Base-by-base conservation (phyloP, 2,113 vertebrate species). In the Rostratula benghalensis region DNA sequence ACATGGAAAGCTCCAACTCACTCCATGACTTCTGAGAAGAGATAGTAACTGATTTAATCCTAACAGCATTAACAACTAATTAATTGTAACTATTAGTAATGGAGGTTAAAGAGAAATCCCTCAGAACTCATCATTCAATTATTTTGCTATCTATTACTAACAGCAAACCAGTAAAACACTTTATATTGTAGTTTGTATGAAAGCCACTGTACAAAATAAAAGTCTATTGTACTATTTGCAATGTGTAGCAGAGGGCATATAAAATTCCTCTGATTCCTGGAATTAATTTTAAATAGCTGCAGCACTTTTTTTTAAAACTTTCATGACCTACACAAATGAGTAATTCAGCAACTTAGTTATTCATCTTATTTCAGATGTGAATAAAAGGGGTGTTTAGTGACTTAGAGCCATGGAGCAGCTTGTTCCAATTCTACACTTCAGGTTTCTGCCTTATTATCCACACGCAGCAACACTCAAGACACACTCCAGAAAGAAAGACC, bases 201-300 rank as follows among this genome's bases (percentile, higher is more conserved):
- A 94, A 76, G 60, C 56, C 12, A 13, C 74, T 21, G 60, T 13
- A 61, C 56, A 75, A 84, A 85, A 61, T 37, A 54, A 35, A 77
- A 94, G 21, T 53, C 73, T 46, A 60, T 41, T 83, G 46, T 78
- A 67, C 77, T 68, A 78, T 64, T 78, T 92, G 61, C 57, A 48
- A n/a, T 13, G 37, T 92, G 73, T 56, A 71, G 83, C n/a, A 37
- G 8, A 41, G 59, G 46, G 73, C 73, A 68, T 69, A 51, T 51
- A 74, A 90, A 90, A 92, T 56, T 92, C 78, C 78, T 77, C 83
- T 69, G 54, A 81, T 87, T 87, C 69, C 60, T 78, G 46, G 65
- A 61, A 95, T 93, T 93, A 70, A 94, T 94, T 92, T 93, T 90
- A 94, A 96, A 83, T 75, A 94, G 33, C 57, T 93, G 88, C 86